These are phyloP conservation scores for Nephrotoma appendiculata DNA, from an alignment of 2,888 invertebrate genomes.

Conservation along the genomic window DNA sequence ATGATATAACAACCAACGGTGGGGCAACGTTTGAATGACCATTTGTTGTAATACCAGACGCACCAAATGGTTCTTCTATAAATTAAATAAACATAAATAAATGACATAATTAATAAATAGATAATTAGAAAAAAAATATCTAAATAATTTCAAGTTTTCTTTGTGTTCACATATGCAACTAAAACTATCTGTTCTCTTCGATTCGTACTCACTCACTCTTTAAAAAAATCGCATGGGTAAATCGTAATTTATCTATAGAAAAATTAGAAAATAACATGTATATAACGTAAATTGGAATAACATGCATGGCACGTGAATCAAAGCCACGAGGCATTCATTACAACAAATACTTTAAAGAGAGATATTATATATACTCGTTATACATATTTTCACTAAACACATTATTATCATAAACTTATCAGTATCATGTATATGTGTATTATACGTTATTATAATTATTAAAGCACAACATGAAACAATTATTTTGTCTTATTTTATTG, in stretches of 20 bases:
- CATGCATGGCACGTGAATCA: neutral
- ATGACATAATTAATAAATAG: neutral
- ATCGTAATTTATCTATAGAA: neutral
- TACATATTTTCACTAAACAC: neutral
- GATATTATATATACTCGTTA: neutral
- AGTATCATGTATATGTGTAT: neutral
- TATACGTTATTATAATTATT: neutral
- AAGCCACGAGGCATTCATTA: neutral
- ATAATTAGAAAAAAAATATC: neutral
- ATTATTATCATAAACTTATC: neutral
- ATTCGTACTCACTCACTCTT: neutral
- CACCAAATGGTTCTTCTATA: constrained; percentile 26
- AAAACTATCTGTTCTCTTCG: neutral
- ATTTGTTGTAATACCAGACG: neutral
- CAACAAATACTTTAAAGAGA: neutral
- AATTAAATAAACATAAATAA: constrained; percentile 16
- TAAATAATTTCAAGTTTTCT: neutral
- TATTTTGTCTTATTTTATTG: neutral
- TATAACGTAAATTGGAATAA: neutral
- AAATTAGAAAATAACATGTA: neutral
- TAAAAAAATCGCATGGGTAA: neutral
- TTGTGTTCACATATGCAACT: neutral
- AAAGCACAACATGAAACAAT: neutral
- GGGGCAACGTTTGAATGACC: neutral
- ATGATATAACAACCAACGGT: constrained; percentile 5